Base-by-base conservation (phyloP, 2,797 vertebrate species). In the Muscicapa comitata region DNA sequence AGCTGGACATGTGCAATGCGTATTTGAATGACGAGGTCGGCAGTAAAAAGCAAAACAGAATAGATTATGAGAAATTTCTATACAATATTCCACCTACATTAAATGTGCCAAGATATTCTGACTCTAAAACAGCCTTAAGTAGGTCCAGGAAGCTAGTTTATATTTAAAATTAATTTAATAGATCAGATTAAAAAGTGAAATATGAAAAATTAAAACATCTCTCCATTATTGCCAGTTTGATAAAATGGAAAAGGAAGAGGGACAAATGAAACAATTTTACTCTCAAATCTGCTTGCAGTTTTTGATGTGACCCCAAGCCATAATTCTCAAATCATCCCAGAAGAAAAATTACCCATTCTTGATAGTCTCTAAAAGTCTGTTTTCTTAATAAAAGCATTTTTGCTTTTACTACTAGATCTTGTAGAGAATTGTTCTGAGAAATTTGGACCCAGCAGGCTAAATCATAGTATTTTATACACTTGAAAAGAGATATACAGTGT, bases 31-130 rank as follows among this genome's bases (percentile, higher is more conserved):
- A 97, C 91, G 93, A 94, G 72, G 80, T 89, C 1, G 0, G 87
- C 76, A 96, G 96, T 91, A 95, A 90, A 96, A 96, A 92, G 82
- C 80, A 93, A 88, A 68, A 80, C 19, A 67, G 86, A 95, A 92
- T 5, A 96, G 89, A 89, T 43, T 42, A 86, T 43, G 81, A 95
- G 71, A 90, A 92, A 90, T 81, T 94, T 63, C 80, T 89, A 66
- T 61, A 73, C 42, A 87, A 66, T 97, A 97, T 97, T 95, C 92
- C 92, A 79, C 91, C 96, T 95, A 53, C 9, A 48, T 83, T 86
- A 95, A 94, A 90, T 72, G 28, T 78, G 76, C 53, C 78, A 74
- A 93, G 92, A 93, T 83, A 93, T 62, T 93, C 93, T 84, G 57
- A 92, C n/a, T 58, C 72, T 66, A 79, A 78, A 92, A 59, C 25